These are phyloP conservation scores for Epicampocera succincta DNA, from an alignment of 2,888 invertebrate species.

Conservation along the genomic window DNA sequence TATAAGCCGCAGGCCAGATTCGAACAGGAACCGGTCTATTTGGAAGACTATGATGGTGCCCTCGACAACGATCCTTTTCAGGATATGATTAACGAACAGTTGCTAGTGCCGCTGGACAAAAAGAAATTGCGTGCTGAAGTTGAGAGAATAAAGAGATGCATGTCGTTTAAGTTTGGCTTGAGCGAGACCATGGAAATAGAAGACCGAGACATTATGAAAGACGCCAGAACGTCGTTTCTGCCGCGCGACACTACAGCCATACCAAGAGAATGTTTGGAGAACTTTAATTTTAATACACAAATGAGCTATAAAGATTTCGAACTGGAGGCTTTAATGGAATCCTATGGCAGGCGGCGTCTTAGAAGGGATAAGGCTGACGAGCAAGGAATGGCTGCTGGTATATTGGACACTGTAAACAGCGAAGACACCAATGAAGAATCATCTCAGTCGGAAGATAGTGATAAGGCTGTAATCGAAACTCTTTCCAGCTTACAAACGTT, in stretches of 20 bases:
- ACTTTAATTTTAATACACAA: conserved; percentile 43
- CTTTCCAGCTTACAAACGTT: conserved; percentile 74
- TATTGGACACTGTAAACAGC: conserved; percentile 7
- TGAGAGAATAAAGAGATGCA: conserved; percentile 76
- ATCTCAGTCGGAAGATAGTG: conserved; percentile 35
- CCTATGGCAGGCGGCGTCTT: conserved; percentile 61
- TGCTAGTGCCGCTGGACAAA: conserved; percentile 67
- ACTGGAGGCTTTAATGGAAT: conserved; percentile 49
- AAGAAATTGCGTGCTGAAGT: conserved; percentile 68
- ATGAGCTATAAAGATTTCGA: conserved; percentile 54
- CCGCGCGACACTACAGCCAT: conserved; percentile 83
- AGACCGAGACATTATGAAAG: conserved; percentile 84
- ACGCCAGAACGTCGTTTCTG: conserved; percentile 85
- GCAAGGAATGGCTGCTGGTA: conserved; percentile 6
- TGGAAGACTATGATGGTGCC: conserved; percentile 73
- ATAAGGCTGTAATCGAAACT: conserved; percentile 1
- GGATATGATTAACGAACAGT: conserved; percentile 71
- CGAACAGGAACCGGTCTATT: conserved; percentile 58
- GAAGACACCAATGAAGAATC: conserved; percentile 10
- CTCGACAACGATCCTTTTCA: conserved; percentile 67
- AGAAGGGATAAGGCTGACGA: conserved; percentile 45
- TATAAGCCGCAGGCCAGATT: conserved; percentile 64
- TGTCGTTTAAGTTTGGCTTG: conserved; percentile 76
- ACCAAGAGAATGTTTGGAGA: conserved; percentile 79
- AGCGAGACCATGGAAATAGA: conserved; percentile 82